These are phyloP conservation scores for Microctenopoma lineatum DNA, from an alignment of 2,797 vertebrate species.

Conservation along the genomic window DNA sequence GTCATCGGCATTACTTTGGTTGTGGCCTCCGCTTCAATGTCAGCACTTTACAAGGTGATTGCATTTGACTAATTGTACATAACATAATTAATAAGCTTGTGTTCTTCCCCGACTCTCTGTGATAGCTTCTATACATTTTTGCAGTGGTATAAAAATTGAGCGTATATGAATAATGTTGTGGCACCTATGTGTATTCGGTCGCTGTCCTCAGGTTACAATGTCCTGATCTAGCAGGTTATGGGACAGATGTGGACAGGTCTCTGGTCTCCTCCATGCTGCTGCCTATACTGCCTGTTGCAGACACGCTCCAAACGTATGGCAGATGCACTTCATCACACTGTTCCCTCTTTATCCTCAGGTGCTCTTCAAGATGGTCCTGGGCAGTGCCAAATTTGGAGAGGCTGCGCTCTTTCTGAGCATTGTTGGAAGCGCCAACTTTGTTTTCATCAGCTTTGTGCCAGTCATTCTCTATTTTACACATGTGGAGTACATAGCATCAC, in stretches of 20 bases:
- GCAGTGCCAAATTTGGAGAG: constrained; percentile 97
- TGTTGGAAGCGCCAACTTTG: constrained; percentile 91
- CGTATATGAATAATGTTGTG: too few species aligned
- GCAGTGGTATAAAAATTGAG: too few species aligned
- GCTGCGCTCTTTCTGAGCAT: constrained; percentile 96
- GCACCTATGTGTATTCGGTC: constrained; percentile 7
- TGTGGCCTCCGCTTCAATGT: constrained; percentile 95
- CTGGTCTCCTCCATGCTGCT: constrained; percentile 43
- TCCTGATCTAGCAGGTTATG: constrained; percentile 44
- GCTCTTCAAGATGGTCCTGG: constrained; percentile 96
- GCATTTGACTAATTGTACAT: background rate
- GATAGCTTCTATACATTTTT: constrained; percentile 12
- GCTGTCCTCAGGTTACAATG: constrained; percentile 29
- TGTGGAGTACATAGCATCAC: constrained; percentile 94
- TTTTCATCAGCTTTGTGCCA: constrained; percentile 93
- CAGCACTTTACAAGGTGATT: constrained; percentile 95
- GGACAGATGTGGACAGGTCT: constrained; percentile 47
- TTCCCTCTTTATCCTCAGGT: constrained; percentile 81
- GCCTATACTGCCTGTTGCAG: constrained; percentile 48
- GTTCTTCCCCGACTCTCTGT: background rate
- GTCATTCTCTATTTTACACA: constrained; percentile 94
- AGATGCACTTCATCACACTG: constrained; percentile 13
- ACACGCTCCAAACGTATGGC: constrained; percentile 52
- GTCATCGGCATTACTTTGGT: constrained; percentile 96
- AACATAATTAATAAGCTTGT: background rate